These are phyloP conservation scores for Diceros bicornis DNA, from an alignment of 2,797 vertebrate genomes.

Conservation along the genomic window DNA sequence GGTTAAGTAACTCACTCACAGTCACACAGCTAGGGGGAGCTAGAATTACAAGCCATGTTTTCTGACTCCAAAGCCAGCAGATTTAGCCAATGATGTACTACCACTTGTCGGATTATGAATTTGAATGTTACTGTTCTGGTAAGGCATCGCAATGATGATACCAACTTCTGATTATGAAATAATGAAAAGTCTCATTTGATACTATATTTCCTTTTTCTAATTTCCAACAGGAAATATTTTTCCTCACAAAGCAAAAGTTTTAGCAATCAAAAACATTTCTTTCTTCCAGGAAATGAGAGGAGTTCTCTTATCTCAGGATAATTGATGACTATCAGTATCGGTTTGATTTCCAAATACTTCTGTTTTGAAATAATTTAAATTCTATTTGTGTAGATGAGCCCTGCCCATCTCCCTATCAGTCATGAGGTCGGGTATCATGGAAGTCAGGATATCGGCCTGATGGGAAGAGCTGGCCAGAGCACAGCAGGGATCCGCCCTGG, in stretches of 20 bases:
- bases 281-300: not conserved
- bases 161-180: not conserved
- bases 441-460: not conserved
- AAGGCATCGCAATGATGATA: not conserved
- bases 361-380: constrained; percentile 27
- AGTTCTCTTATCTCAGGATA: constrained; percentile 33
- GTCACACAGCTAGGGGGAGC: not conserved
- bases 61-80: not conserved
- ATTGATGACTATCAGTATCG: not conserved
- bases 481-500: too few relatives aligned
- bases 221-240: constrained; percentile 16
- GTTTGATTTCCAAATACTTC: not conserved
- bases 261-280: not conserved
- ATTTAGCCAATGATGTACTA: not conserved
- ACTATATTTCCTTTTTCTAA: constrained; percentile 21
- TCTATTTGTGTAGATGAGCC: not conserved
- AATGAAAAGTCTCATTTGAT: not conserved
- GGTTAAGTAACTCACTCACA: not conserved
- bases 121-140: not conserved
- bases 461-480: not conserved
- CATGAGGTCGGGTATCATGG: not conserved
- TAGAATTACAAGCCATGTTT: not conserved
- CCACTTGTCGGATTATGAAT: not conserved
- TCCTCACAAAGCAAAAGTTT: not conserved
- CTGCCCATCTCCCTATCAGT: not conserved